These are phyloP conservation scores for Zelostemma sp. DNA, from an alignment of 1,140 invertebrate genomes.

Conservation along the genomic window DNA sequence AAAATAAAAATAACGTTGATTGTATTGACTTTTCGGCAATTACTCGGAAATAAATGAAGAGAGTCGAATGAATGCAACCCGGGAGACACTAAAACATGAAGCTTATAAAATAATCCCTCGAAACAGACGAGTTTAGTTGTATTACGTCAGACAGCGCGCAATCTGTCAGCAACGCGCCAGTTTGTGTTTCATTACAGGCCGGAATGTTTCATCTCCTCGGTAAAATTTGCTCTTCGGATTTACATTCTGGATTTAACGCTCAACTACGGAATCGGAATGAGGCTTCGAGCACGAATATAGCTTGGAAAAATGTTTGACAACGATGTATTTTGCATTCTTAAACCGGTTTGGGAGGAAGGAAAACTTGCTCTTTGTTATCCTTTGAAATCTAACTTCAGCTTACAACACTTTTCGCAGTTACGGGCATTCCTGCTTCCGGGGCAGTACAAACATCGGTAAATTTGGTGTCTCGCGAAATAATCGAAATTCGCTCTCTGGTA, in stretches of 20 bases:
- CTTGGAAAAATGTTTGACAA: not conserved
- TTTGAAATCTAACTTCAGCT: not conserved
- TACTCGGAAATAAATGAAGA: not conserved
- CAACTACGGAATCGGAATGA: constrained; percentile 27
- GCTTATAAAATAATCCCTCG: too few relatives aligned
- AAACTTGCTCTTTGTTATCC: not conserved
- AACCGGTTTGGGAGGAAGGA: too few relatives aligned
- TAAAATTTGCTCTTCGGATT: constrained; percentile 44
- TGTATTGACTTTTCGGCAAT: not conserved
- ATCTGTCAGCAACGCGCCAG: constrained; percentile 40
- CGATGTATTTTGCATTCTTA: not conserved
- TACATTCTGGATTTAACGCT: constrained; percentile 33
- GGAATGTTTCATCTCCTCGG: constrained; percentile 25
- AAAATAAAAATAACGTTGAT: too few relatives aligned
- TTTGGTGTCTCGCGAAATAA: not conserved
- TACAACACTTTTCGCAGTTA: not conserved
- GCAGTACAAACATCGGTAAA: not conserved
- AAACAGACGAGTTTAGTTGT: not conserved
- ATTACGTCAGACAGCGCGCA: constrained; percentile 36
- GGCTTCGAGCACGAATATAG: not conserved
- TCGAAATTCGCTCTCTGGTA: not conserved
- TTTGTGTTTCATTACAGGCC: constrained; percentile 44
- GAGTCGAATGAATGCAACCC: not conserved
- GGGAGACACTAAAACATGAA: not conserved
- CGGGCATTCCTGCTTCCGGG: not conserved